Evolutionary conservation across 2,113 vertebrate species (phyloP).

Genomic region (Thunnus thynnus): DNA sequence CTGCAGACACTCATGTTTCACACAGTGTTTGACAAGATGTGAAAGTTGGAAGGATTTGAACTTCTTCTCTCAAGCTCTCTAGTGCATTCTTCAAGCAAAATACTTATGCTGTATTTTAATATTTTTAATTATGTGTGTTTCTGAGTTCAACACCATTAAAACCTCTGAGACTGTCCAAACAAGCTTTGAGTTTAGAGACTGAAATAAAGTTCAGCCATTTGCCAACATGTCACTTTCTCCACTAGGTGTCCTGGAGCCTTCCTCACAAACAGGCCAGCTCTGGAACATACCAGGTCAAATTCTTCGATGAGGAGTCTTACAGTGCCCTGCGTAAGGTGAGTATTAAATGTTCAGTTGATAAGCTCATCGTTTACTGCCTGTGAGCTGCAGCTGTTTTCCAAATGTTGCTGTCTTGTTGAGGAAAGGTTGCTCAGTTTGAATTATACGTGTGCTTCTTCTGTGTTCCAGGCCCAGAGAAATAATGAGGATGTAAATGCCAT

Average conservation of each 20-base stretch:
- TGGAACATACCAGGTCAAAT: constrained; percentile 93
- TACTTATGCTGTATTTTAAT: too few species aligned
- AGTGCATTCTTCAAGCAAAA: too few species aligned
- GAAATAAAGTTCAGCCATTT: not conserved
- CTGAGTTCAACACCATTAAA: too few species aligned
- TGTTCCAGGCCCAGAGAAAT: constrained; percentile 91
- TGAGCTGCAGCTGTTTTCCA: not conserved
- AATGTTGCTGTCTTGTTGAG: not conserved
- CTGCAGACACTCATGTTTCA: too few species aligned
- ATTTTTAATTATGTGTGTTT: too few species aligned
- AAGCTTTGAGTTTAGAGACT: not conserved
- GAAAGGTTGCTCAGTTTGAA: not conserved
- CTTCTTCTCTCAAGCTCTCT: too few species aligned
- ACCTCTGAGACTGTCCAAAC: too few species aligned
- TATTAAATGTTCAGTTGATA: not conserved
- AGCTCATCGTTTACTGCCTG: not conserved
- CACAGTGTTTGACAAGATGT: too few species aligned
- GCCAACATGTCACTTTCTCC: not conserved
- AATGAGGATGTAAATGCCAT: constrained; percentile 91
- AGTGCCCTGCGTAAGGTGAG: constrained; percentile 89
- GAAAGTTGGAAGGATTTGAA: too few species aligned
- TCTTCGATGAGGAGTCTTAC: constrained; percentile 95
- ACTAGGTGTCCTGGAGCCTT: constrained; percentile 93
- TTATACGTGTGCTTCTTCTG: not conserved
- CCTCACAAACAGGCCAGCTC: constrained; percentile 91